Conservation (phyloP, 1,140 invertebrate species). For the Bilobella aurantiaca region DNA sequence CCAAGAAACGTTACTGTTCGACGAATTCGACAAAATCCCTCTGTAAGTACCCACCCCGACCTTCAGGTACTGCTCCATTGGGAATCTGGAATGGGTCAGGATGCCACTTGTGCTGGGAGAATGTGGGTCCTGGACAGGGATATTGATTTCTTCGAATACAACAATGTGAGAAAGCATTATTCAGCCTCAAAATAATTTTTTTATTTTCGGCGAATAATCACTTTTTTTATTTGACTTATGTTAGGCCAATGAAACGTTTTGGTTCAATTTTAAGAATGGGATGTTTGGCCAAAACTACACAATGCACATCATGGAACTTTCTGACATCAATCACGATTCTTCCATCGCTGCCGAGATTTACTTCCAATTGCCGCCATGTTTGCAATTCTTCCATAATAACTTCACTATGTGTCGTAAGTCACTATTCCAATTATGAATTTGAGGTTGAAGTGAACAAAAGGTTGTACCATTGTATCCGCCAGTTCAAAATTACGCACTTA, state of each 20-base stretch:
- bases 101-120: slow-evolving; percentile 24
- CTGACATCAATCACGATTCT: background rate
- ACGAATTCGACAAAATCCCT: background rate
- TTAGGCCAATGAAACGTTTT: background rate
- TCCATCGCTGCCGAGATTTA: background rate
- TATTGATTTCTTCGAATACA: background rate
- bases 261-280: background rate
- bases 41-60: background rate
- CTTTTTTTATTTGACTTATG: background rate
- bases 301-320: background rate
- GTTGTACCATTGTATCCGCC: too few species aligned
- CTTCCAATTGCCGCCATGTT: background rate
- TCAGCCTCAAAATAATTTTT: slow-evolving; percentile 4
- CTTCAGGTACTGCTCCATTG: slow-evolving; percentile 21
- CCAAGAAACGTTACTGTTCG: background rate
- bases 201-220: background rate
- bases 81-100: slow-evolving; percentile 22
- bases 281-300: background rate
- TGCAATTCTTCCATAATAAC: background rate
- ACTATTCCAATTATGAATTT: too few species aligned
- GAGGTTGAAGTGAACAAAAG: too few species aligned
- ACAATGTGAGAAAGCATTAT: background rate
- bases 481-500: too few species aligned
- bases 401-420: background rate
- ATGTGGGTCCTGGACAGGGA: background rate